Conservation (phyloP, 1,140 invertebrate genomes). For the Caenorhabditis brenneri region DNA sequence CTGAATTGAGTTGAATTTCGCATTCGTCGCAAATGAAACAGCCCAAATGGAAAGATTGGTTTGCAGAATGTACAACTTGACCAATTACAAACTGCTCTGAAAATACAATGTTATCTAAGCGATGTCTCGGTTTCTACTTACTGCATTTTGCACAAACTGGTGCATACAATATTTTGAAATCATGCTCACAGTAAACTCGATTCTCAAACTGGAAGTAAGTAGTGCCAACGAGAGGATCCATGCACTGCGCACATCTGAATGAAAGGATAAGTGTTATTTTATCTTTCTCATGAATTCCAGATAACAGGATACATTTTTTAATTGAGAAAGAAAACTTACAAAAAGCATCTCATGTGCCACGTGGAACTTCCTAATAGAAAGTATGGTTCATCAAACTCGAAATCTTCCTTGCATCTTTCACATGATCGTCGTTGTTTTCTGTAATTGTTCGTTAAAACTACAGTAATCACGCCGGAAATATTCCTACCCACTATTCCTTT, state of each 20-base stretch:
- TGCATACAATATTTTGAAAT: slow-evolving; percentile 44
- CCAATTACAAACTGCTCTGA: slow-evolving; percentile 44
- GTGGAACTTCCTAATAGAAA: slow-evolving; percentile 6
- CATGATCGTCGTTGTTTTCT: slow-evolving; percentile 2
- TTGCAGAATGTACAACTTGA: slow-evolving; percentile 13
- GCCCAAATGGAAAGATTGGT: neutral
- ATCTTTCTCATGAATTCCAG: neutral
- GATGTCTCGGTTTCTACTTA: neutral
- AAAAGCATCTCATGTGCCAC: slow-evolving; percentile 49
- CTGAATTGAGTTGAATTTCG: neutral
- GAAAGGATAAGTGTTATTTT: too few relatives aligned
- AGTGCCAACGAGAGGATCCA: neutral
- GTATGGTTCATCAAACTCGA: slow-evolving; percentile 26
- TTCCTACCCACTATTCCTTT: slow-evolving; percentile 8
- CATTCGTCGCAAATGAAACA: slow-evolving; percentile 48
- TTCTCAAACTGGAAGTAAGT: slow-evolving; percentile 36
- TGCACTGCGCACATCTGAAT: slow-evolving; percentile 51
- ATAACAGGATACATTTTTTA: neutral
- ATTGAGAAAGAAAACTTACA: slow-evolving; percentile 8
- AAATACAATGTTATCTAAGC: neutral
- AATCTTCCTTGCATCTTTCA: slow-evolving; percentile 13
- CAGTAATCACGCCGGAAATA: neutral
- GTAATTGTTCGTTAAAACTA: neutral
- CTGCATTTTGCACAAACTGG: slow-evolving; percentile 45
- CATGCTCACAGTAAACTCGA: slow-evolving; percentile 51